Evolutionary conservation across 2,797 vertebrate genomes (phyloP).

Genomic region (Enteromius thamalakanensis): DNA sequence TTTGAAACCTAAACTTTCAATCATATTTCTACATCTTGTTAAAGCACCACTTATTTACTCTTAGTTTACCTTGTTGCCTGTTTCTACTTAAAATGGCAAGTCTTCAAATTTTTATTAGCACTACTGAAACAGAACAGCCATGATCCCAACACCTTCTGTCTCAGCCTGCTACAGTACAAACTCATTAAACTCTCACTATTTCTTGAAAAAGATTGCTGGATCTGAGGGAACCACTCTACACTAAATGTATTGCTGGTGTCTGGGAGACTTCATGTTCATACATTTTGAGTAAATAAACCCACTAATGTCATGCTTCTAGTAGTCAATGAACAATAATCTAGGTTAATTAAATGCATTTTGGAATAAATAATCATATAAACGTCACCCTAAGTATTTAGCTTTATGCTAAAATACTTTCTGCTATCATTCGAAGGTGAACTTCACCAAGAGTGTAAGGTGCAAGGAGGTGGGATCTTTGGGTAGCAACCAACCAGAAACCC

Average conservation of each 20-base stretch:
- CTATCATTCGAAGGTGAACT: background rate
- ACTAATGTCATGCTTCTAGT: background rate
- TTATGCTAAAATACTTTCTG: background rate
- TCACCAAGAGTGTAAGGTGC: background rate
- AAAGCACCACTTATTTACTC: background rate
- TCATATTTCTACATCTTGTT: background rate
- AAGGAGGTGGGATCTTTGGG: no score
- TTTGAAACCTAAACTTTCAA: background rate
- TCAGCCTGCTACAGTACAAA: background rate
- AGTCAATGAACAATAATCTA: background rate
- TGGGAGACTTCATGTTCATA: no score
- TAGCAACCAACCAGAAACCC: background rate
- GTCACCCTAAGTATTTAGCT: background rate
- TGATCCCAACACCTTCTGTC: background rate
- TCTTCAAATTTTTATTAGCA: background rate
- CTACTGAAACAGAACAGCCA: background rate
- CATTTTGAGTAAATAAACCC: background rate
- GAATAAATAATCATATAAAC: background rate
- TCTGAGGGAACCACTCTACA: background rate
- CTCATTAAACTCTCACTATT: background rate
- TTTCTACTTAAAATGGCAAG: background rate
- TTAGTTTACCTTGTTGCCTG: background rate
- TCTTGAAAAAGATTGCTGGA: no score
- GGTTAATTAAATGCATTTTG: background rate
- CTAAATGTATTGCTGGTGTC: background rate